Percentiles rank a stretch among this genome's conserved stretches.
Conservation (phyloP, 1,140 invertebrate species). For the Pseudomyrmex gracilis region DNA sequence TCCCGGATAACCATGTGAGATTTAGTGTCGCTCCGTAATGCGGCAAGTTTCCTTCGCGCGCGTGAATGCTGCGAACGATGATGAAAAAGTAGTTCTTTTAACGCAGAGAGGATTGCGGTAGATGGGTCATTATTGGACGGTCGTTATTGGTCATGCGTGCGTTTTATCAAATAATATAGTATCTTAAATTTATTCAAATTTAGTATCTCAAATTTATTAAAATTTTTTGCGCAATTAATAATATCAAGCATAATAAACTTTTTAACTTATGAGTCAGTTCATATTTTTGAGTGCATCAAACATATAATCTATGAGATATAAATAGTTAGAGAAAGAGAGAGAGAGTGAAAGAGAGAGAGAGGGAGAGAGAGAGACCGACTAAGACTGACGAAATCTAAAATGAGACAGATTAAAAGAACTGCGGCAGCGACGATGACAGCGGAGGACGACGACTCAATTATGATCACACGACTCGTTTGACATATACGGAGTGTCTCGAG, state of each 20-base stretch:
- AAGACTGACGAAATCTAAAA: slow-evolving; percentile 40
- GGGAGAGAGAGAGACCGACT: not conserved
- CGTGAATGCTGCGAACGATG: not conserved
- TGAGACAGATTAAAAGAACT: slow-evolving; percentile 76
- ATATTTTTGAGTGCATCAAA: not conserved
- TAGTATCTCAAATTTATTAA: slow-evolving; percentile 17
- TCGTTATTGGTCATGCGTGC: not conserved
- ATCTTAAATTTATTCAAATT: slow-evolving; percentile 15
- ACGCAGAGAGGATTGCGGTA: slow-evolving; percentile 17
- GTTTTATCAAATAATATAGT: not conserved
- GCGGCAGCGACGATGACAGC: slow-evolving; percentile 56
- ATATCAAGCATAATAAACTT: not conserved
- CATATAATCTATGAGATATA: not conserved
- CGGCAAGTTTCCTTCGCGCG: not conserved
- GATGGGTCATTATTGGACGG: slow-evolving; percentile 13
- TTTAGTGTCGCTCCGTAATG: slow-evolving; percentile 47
- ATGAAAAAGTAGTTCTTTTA: slow-evolving; percentile 14
- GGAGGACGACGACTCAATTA: slow-evolving; percentile 79
- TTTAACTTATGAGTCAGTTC: not conserved
- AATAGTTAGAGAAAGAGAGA: too few relatives aligned
- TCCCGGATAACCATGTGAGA: slow-evolving; percentile 63
- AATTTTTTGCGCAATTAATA: slow-evolving; percentile 23
- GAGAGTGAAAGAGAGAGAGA: too few relatives aligned
- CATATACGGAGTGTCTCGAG: slow-evolving; percentile 9
- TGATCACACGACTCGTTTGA: slow-evolving; percentile 54